Conservation (phyloP, 2,113 vertebrate species). For the Meles meles region DNA sequence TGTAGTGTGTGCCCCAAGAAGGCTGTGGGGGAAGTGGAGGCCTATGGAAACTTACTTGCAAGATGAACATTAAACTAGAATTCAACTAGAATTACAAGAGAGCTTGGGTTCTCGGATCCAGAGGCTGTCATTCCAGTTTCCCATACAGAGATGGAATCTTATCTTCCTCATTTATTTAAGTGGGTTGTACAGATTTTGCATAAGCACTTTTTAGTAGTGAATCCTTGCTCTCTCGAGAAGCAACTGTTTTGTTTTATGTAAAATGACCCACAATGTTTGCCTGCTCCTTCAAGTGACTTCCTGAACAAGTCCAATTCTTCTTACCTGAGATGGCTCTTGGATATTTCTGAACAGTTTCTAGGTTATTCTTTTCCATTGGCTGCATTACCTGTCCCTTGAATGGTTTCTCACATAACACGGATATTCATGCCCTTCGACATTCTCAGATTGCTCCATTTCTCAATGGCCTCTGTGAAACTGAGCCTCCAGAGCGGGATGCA, state of each 20-base stretch:
- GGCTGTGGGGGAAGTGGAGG: neutral
- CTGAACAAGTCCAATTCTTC: neutral
- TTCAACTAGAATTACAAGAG: neutral
- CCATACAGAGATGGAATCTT: neutral
- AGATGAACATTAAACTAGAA: slow-evolving; percentile 18
- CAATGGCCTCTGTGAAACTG: neutral
- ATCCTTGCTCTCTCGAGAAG: slow-evolving; percentile 30
- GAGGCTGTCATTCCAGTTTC: slow-evolving; percentile 1
- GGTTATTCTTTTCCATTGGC: neutral
- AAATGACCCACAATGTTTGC: neutral
- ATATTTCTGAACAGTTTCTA: neutral
- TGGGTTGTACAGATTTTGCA: neutral
- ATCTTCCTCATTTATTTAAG: neutral
- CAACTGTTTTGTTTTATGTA: neutral
- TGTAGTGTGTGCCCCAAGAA: neutral
- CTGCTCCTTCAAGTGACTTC: neutral
- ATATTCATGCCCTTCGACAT: neutral
- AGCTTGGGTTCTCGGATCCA: neutral
- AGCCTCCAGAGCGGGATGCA: neutral
- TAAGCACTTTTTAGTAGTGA: neutral
- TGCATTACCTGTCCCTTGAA: neutral
- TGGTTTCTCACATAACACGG: neutral
- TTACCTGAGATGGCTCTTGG: neutral
- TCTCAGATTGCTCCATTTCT: neutral
- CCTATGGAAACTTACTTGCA: neutral